These are phyloP conservation scores for Drosophila aff. DNA, from an alignment of 1,140 invertebrate genomes.

Conservation along the genomic window DNA sequence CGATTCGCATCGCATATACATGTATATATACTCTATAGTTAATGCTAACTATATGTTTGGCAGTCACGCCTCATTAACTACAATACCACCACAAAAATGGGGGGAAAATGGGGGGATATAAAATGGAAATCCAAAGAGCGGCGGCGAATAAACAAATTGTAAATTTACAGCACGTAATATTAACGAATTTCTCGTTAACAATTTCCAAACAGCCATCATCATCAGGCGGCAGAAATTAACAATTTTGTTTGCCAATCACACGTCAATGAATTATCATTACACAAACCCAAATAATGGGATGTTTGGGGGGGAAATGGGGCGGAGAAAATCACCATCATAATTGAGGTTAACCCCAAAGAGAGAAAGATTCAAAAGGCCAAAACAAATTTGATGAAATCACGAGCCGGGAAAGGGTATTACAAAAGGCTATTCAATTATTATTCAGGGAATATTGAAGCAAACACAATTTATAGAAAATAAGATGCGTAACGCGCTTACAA, in stretches of 20 bases:
- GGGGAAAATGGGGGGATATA: not conserved
- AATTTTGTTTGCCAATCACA: slow-evolving; percentile 54
- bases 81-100: slow-evolving; percentile 3
- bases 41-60: slow-evolving; percentile 52
- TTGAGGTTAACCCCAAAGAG: slow-evolving; percentile 37
- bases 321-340: slow-evolving; percentile 38
- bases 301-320: not conserved
- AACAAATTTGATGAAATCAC: slow-evolving; percentile 19
- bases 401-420: not conserved
- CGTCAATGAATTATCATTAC: slow-evolving; percentile 54
- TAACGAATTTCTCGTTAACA: slow-evolving; percentile 50
- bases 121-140: not conserved
- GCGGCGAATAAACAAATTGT: slow-evolving; percentile 22
- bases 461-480: not conserved
- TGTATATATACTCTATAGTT: not conserved
- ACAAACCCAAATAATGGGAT: slow-evolving; percentile 12
- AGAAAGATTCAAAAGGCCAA: no score
- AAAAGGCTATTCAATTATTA: slow-evolving; percentile 5
- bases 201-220: slow-evolving; percentile 23
- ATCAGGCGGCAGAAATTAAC: slow-evolving; percentile 33
- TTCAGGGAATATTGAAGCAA: not conserved
- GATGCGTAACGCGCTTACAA: not conserved
- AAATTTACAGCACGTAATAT: slow-evolving; percentile 50
- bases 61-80: slow-evolving; percentile 43
- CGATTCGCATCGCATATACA: slow-evolving; percentile 10